These are phyloP conservation scores for Creontiades dilutus DNA, from an alignment of 2,888 invertebrate species.

Conservation along the genomic window DNA sequence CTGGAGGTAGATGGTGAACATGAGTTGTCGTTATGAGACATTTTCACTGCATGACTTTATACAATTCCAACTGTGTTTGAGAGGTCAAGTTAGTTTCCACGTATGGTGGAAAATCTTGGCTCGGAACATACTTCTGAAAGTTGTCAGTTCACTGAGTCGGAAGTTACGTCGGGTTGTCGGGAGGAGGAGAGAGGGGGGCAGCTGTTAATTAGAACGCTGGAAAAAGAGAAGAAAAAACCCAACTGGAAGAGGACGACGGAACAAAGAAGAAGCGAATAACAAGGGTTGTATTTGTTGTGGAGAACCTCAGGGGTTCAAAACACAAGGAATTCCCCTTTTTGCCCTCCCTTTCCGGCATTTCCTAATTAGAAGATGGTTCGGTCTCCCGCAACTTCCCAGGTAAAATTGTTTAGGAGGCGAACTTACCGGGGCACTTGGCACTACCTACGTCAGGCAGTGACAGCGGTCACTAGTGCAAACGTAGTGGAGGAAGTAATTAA, in stretches of 20 bases:
- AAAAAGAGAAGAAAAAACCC: not conserved
- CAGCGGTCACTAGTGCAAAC: constrained; percentile 15
- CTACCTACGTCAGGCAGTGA: not conserved
- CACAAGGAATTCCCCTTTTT: not conserved
- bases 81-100: too few relatives aligned
- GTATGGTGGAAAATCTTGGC: too few relatives aligned
- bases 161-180: too few relatives aligned
- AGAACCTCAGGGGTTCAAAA: constrained; percentile 10
- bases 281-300: constrained; percentile 51
- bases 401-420: constrained; percentile 40
- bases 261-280: constrained; percentile 38
- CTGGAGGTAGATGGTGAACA: too few relatives aligned
- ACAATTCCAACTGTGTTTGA: too few relatives aligned
- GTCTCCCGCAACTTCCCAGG: not conserved
- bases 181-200: not conserved
- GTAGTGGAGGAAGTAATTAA: not conserved
- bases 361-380: constrained; percentile 50
- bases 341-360: not conserved
- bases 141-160: too few relatives aligned
- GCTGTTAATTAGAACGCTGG: constrained; percentile 37
- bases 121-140: too few relatives aligned
- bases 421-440: constrained; percentile 9
- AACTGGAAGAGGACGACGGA: not conserved
- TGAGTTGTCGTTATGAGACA: too few relatives aligned
- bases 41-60: too few relatives aligned